Conservation (phyloP, 2,113 vertebrate genomes). For the Axis porcinus region DNA sequence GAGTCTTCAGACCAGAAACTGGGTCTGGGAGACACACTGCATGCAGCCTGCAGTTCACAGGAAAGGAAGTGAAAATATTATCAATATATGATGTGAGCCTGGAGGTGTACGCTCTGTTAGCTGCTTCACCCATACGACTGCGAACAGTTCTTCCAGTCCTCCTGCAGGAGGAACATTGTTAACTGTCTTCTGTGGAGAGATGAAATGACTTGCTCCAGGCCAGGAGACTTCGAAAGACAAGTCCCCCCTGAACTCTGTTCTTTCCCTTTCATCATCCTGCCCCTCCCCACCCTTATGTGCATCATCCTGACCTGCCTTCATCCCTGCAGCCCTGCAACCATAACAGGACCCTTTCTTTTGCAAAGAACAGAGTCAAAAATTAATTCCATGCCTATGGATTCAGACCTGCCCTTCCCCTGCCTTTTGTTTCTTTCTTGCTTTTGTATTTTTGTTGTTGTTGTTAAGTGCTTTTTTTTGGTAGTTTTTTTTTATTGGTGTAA, state of each 20-base stretch:
- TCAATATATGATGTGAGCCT: not conserved
- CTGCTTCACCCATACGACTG: not conserved
- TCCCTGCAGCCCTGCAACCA: not conserved
- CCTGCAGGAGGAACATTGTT: not conserved
- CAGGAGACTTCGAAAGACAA: not conserved
- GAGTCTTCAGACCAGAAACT: not conserved
- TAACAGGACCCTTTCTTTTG: not conserved
- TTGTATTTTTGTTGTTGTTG: not conserved
- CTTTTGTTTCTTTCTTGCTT: not conserved
- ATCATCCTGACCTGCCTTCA: not conserved
- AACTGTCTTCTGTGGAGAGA: not conserved
- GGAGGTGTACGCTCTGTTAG: not conserved
- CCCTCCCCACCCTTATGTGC: rapidly evolving
- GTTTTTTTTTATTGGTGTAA: not conserved
- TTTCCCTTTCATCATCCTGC: not conserved
- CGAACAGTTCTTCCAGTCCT: not conserved
- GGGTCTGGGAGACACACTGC: not conserved
- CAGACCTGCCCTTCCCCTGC: not conserved
- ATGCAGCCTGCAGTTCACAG: not conserved
- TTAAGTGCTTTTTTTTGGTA: not conserved
- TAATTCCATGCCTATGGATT: not conserved
- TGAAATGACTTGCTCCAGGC: not conserved
- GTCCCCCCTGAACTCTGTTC: not conserved
- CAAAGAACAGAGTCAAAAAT: not conserved
- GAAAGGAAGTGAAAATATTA: not conserved